A percentile compares a stretch with the other conserved stretches of the same genome.
These are phyloP conservation scores for Apostichopus leukothele DNA, from an alignment of 53 echinoderm and acorn worm genomes.

Conservation along the genomic window DNA sequence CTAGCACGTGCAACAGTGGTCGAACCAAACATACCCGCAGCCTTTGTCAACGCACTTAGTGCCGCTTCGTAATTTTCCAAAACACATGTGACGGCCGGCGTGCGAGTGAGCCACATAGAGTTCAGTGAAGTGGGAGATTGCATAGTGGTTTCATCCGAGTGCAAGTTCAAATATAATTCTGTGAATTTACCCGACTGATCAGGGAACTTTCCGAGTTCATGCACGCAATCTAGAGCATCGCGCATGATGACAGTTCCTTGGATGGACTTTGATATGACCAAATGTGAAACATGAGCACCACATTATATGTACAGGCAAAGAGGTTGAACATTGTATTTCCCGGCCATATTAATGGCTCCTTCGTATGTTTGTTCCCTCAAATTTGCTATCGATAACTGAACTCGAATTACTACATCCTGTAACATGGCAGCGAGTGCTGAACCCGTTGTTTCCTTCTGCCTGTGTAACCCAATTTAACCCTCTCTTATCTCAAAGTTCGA, in stretches of 20 bases:
- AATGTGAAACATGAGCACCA: conserved; percentile 35
- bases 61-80: neutral
- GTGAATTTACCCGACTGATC: no score
- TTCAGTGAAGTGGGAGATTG: no score
- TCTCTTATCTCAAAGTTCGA: conserved; percentile 16
- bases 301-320: conserved; percentile 21
- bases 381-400: neutral
- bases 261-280: conserved; percentile 6
- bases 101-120: neutral
- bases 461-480: neutral
- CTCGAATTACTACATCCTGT: conserved; percentile 9
- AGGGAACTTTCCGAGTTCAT: no score
- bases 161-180: neutral
- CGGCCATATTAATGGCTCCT: conserved; percentile 4
- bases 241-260: neutral
- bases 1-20: conserved; percentile 2
- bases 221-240: no score
- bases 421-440: neutral
- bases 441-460: neutral
- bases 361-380: neutral
- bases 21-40: neutral
- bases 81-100: neutral
- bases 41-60: no score
- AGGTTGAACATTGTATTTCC: conserved; percentile 21
- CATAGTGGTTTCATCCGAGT: no score